Conservation (phyloP, 2,113 vertebrate species). For the Misgurnus mizolepis region DNA sequence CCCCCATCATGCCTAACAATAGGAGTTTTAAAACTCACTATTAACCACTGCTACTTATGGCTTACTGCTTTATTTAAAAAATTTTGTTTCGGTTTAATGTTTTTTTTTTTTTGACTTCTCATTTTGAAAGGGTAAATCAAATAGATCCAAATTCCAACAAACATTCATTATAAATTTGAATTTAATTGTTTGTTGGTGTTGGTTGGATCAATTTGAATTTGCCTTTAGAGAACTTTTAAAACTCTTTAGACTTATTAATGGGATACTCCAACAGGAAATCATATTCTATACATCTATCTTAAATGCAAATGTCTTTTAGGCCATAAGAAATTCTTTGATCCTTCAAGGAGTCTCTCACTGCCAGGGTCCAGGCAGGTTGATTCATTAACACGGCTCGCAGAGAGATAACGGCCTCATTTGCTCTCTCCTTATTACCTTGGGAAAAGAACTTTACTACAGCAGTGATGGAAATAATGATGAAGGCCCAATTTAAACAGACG, state of each 20-base stretch:
- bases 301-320: conserved; percentile 8
- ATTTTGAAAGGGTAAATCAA: background rate
- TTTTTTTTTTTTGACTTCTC: too few species aligned
- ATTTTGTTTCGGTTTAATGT: too few species aligned
- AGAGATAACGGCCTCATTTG: conserved; percentile 44
- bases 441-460: conserved; percentile 24
- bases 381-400: conserved; percentile 36
- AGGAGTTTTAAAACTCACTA: too few species aligned
- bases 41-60: too few species aligned
- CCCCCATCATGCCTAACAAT: too few species aligned
- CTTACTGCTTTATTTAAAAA: too few species aligned
- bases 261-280: background rate
- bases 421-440: conserved; percentile 26
- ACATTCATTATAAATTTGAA: too few species aligned
- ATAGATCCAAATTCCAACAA: too few species aligned
- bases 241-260: conserved; percentile 20
- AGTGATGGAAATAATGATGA: conserved; percentile 47
- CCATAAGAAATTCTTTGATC: conserved; percentile 13
- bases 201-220: too few species aligned
- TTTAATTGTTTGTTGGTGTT: too few species aligned
- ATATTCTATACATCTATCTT: conserved; percentile 21
- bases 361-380: conserved; percentile 43
- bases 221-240: background rate
- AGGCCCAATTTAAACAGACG: conserved; percentile 17
- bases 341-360: conserved; percentile 7